Evolutionary conservation across 2,113 vertebrate species (phyloP), one percentile per base, ranked within the genome.

Genomic region (Oceanodroma tethys): DNA sequence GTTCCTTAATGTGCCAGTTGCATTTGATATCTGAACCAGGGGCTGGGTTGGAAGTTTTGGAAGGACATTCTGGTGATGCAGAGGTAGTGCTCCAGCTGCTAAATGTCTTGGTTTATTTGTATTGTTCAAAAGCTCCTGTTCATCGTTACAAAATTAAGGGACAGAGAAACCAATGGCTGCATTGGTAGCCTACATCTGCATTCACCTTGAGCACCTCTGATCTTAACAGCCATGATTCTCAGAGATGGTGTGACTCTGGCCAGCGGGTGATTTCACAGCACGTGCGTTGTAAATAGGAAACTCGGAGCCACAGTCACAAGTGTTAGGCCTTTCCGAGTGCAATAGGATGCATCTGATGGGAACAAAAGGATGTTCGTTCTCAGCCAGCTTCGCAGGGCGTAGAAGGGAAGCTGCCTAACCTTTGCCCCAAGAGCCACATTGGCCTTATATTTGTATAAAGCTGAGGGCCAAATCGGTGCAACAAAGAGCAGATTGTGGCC

Each of bases 1-100:
- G 84, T 94, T 94, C 91, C 53, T 90, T 48, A 67, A 56, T 90
- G 84, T 91, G 86, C 58, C 76, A 56, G 45, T 60, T 75, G 23
- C 38, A 56, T 81, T 76, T 72, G 88, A 60, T 34, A 72, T 6
- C 86, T 53, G 88, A 96, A 80, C 53, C n/a, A 72, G 42, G 81
- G 58, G 25, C 76, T 91, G 65, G 36, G 40, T 32, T 82, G 73
- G 25, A 87, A 32, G 34, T 68, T 94, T 75, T 58, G 38, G 68
- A 84, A 32, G 86, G 95, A 18, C 21, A 55, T 16, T 16, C 19
- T 58, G 50, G 34, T 88, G 84, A 36, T 66, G 84, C 79, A 74
- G 86, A 67, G 72, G 45, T 56, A 27, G 58, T 43, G 29, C 32
- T 85, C 58, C 53, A 89, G 66, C 76, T 85, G 87, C 60, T 58